Conservation (phyloP, 2,797 vertebrate genomes). For the Cuculus canorus region DNA sequence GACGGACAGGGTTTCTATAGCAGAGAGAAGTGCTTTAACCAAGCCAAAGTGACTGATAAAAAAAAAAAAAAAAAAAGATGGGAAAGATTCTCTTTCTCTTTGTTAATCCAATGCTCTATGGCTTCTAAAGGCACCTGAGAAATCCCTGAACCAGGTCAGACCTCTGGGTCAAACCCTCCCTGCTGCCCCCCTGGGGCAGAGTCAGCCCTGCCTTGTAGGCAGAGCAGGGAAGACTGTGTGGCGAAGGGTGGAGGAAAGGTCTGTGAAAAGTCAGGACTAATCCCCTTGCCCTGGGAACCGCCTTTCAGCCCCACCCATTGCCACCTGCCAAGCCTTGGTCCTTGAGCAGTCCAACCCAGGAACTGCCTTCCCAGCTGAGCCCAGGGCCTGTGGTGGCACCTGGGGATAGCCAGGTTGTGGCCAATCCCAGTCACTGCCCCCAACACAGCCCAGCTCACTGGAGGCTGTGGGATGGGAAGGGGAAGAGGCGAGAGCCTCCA, state of each 20-base stretch:
- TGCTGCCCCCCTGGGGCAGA: background rate
- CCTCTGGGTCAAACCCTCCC: background rate
- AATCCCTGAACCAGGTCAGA: background rate
- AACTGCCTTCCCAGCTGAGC: too few relatives aligned
- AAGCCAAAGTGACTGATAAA: background rate
- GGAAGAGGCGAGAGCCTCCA: background rate
- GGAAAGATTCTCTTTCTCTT: background rate
- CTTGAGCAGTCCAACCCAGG: background rate
- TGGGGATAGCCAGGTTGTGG: background rate
- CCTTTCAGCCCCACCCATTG: background rate
- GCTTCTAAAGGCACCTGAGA: background rate
- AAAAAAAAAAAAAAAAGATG: background rate
- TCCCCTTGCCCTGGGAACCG: background rate
- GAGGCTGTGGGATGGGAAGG: background rate
- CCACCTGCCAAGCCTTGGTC: background rate
- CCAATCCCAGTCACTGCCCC: fast-evolving
- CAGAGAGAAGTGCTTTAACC: background rate
- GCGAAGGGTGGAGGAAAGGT: background rate
- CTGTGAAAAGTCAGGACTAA: background rate
- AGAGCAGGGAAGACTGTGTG: background rate
- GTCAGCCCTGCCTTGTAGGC: too few relatives aligned
- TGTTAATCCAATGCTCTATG: background rate
- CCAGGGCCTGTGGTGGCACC: fast-evolving
- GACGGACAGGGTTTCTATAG: background rate
- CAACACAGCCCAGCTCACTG: background rate